Evolutionary conservation across 2,113 vertebrate species (phyloP).

Genomic region (Anguilla japonica): DNA sequence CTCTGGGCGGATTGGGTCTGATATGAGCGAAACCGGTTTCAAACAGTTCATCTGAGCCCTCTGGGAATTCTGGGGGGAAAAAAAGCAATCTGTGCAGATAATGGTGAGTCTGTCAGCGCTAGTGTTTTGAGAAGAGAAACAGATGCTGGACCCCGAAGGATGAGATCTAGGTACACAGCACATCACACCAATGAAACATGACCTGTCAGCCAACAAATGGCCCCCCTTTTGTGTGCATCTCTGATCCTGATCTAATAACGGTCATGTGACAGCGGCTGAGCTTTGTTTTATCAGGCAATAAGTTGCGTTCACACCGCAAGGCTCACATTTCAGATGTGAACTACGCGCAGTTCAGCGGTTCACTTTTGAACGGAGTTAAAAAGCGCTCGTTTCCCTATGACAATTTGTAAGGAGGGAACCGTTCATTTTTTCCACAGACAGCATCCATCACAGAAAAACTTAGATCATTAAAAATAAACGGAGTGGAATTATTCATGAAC

Average conservation of each 20-base stretch:
- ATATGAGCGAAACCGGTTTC: neutral
- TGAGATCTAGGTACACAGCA: neutral
- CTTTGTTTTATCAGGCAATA: neutral
- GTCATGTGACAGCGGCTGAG: neutral
- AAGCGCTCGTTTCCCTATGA: neutral
- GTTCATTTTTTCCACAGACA: neutral
- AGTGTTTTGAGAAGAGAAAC: neutral
- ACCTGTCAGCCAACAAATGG: neutral
- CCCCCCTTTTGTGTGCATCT: neutral
- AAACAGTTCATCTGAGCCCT: neutral
- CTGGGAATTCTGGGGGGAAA: neutral
- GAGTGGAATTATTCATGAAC: neutral
- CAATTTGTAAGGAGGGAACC: neutral
- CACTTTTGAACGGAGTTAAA: neutral
- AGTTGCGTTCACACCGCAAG: neutral
- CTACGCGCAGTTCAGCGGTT: neutral
- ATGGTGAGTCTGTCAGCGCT: neutral
- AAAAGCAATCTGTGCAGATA: conserved; percentile 1
- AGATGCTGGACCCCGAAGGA: neutral
- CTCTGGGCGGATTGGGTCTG: neutral
- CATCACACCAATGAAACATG: neutral
- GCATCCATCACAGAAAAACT: neutral
- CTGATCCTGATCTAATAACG: neutral
- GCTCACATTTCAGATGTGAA: neutral
- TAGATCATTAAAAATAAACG: conserved; percentile 4